These are phyloP conservation scores for Naso thynnoides DNA, from an alignment of 2,797 vertebrate species.

Conservation along the genomic window DNA sequence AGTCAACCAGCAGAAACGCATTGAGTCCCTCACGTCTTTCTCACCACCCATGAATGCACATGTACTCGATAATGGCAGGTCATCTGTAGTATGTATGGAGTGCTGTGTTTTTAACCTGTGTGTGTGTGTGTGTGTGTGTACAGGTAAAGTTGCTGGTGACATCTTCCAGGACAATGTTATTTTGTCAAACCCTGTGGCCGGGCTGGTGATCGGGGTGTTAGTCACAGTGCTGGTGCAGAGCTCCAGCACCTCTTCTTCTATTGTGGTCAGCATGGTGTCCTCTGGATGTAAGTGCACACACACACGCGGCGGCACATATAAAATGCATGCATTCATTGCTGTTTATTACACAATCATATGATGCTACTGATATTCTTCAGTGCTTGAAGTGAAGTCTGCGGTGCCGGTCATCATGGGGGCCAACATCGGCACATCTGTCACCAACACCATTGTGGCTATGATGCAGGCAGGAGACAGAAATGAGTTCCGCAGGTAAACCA, in stretches of 20 bases:
- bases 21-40: not conserved
- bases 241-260: conserved; percentile 97
- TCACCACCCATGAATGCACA: not conserved
- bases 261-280: conserved; percentile 99
- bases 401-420: conserved; percentile 98
- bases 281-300: conserved; percentile 89
- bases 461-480: conserved; percentile 96
- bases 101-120: conserved; percentile 31
- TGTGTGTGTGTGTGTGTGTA: conserved; percentile 35
- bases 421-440: conserved; percentile 97
- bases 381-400: conserved; percentile 89
- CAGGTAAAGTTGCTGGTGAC: conserved; percentile 95
- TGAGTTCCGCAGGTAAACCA: conserved; percentile 94
- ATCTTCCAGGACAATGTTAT: conserved; percentile 95
- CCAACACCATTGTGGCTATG: conserved; percentile 96
- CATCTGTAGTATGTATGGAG: conserved; percentile 28
- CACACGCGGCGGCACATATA: too few species aligned
- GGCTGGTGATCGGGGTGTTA: conserved; percentile 95
- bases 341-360: not conserved
- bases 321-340: not conserved
- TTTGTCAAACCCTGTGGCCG: conserved; percentile 94
- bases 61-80: not conserved
- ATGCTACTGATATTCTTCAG: conserved; percentile 71
- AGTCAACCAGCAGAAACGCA: not conserved
- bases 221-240: conserved; percentile 98